Conservation (phyloP, 2,888 invertebrate genomes). For the Petrolisthes cinctipes region DNA sequence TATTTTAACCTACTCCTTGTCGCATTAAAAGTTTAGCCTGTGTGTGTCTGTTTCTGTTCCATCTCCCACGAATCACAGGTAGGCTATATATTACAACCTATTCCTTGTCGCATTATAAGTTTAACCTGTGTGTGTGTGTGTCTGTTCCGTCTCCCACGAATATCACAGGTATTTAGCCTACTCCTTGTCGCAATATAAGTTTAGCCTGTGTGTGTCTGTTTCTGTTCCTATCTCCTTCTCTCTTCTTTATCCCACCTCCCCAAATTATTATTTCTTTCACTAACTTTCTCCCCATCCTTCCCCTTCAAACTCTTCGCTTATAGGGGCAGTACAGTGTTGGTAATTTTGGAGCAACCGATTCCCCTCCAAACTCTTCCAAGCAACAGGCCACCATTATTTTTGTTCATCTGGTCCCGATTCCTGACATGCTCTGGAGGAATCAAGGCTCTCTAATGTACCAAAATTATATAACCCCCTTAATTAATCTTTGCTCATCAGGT, state of each 20-base stretch:
- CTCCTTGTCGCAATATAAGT: too few species aligned
- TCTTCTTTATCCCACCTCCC: background rate
- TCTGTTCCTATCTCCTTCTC: background rate
- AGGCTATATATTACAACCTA: background rate
- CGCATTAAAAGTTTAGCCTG: too few species aligned
- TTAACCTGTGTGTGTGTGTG: too few species aligned
- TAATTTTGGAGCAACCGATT: too few species aligned
- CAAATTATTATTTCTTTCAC: background rate
- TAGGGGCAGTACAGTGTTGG: background rate
- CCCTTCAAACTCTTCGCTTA: background rate
- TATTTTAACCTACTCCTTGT: background rate
- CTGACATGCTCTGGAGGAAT: too few species aligned
- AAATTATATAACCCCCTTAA: background rate
- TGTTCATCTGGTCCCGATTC: too few species aligned
- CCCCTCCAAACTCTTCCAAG: too few species aligned
- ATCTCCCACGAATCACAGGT: slow-evolving; percentile 30
- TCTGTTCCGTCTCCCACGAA: background rate
- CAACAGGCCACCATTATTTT: too few species aligned
- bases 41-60: too few species aligned
- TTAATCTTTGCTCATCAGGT: background rate
- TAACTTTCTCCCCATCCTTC: background rate
- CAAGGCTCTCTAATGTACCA: too few species aligned
- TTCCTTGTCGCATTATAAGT: too few species aligned
- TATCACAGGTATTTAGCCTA: slow-evolving; percentile 27
- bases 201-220: too few species aligned